These are phyloP conservation scores for Ormia ochracea DNA, from an alignment of 2,888 invertebrate genomes.

Conservation along the genomic window DNA sequence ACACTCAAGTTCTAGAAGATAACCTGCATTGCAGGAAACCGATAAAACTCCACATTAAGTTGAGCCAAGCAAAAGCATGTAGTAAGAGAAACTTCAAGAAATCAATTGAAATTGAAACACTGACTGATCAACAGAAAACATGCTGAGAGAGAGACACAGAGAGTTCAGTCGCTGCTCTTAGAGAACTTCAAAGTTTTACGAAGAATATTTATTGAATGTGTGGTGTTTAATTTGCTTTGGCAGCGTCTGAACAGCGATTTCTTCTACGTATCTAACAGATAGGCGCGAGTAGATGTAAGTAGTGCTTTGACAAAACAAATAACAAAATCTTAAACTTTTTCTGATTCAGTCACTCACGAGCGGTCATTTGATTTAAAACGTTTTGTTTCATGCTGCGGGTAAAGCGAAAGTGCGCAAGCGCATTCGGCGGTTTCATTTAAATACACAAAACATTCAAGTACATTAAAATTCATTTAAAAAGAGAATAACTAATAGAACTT, in stretches of 20 bases:
- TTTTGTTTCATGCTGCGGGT: slow-evolving; percentile 62
- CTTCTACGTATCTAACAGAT: slow-evolving; percentile 43
- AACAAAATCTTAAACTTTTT: slow-evolving; percentile 39
- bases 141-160: not conserved
- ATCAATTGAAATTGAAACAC: slow-evolving; percentile 11
- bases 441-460: not conserved
- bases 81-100: not conserved
- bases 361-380: slow-evolving; percentile 66
- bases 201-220: slow-evolving; percentile 37
- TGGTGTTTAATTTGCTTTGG: not conserved
- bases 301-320: slow-evolving; percentile 32
- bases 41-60: slow-evolving; percentile 13
- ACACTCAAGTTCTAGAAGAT: not conserved
- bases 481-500: slow-evolving; percentile 30
- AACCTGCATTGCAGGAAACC: not conserved
- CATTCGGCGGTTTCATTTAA: slow-evolving; percentile 52
- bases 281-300: slow-evolving; percentile 1
- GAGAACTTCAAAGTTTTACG: slow-evolving; percentile 35
- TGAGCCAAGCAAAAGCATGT: not conserved
- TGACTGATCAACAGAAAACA: slow-evolving; percentile 4
- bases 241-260: not conserved
- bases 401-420: slow-evolving; percentile 63
- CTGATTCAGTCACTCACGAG: slow-evolving; percentile 65
- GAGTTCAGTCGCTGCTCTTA: not conserved
- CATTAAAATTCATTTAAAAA: not conserved